Base-by-base conservation (phyloP, 2,888 invertebrate genomes). In the Achlya flavicornis region DNA sequence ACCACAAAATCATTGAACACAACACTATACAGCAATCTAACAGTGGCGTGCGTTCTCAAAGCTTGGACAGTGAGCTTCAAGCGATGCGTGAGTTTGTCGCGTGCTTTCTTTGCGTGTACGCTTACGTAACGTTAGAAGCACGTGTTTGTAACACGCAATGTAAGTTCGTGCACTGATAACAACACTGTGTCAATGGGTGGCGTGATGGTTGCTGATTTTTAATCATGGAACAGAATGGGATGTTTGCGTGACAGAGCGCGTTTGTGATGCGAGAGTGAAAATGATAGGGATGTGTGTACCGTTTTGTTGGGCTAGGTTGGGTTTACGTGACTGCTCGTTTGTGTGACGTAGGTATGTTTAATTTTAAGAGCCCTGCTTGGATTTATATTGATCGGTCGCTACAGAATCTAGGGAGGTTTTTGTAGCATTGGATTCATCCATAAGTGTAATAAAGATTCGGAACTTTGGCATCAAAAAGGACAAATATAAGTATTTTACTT, bases 121-220 rank as follows among this genome's bases (percentile, higher is more conserved):
- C 80, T 76, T 38, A 60, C 60, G 60, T 60, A 41, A 79, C 79
- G 77, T 77, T 76, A 73, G 66, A 62, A 72, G 85, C 90, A 92
- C 91, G 92, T 91, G 91, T 77, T 75, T 57, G 63, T 61, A 71
- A 74, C 92, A 92, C 92, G 92, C 92, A 82, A 91, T 38, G 35
- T 79, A 74, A 48, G 48, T 48, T 48, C 83, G 83, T 79, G 84
- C 80, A 74, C 74, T 84, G 84, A 86, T 87, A 88, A 80, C 84
- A 77, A 10, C 14, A n/a, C 53, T 53, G 86, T 92, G 90, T 90
- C 92, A 92, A 93, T 92, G 92, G 84, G 88, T 92, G 73, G 92
- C 92, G 92, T 92, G 91, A 86, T 86, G 78, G 72, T 69, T 73
- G 85, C 82, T 85, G 88, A 86, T 89, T 86, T 84, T 88, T 88